A percentile compares a stretch with the other conserved stretches of the same genome.
These are phyloP conservation scores for Actinia equina DNA, from an alignment of 64 coral and sea anemone species.

Conservation along the genomic window DNA sequence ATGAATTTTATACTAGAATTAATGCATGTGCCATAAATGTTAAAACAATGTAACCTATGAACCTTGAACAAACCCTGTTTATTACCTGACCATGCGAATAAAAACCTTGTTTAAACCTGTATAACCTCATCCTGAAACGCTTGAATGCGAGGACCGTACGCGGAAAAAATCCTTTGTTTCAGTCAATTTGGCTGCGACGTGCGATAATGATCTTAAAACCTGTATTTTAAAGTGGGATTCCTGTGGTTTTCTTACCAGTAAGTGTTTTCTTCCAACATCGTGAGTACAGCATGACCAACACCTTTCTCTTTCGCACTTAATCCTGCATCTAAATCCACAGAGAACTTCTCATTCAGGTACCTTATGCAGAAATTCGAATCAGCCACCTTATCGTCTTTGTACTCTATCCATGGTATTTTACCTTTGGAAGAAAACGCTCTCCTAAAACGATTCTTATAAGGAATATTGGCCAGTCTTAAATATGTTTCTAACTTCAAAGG, in stretches of 20 bases:
- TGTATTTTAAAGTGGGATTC: too few relatives aligned
- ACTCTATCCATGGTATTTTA: constrained; percentile 76
- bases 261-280: constrained; percentile 76
- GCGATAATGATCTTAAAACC: too few relatives aligned
- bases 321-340: constrained; percentile 51
- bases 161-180: too few relatives aligned
- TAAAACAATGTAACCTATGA: too few relatives aligned
- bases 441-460: constrained; percentile 58
- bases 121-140: too few relatives aligned
- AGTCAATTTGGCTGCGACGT: too few relatives aligned
- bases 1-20: too few relatives aligned
- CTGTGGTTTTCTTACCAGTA: constrained; percentile 50
- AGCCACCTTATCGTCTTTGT: constrained; percentile 59
- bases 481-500: constrained; percentile 70
- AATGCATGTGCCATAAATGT: too few relatives aligned
- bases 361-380: constrained; percentile 81
- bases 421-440: constrained; percentile 60
- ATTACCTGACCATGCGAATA: too few relatives aligned
- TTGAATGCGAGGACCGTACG: too few relatives aligned
- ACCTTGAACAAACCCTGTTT: too few relatives aligned
- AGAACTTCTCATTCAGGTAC: constrained; percentile 73
- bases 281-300: constrained; percentile 38
- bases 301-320: constrained; percentile 44
- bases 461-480: constrained; percentile 62
- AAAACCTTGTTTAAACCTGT: too few relatives aligned